Conservation (phyloP, 2,888 invertebrate species). For the Acholoe squamosa region DNA sequence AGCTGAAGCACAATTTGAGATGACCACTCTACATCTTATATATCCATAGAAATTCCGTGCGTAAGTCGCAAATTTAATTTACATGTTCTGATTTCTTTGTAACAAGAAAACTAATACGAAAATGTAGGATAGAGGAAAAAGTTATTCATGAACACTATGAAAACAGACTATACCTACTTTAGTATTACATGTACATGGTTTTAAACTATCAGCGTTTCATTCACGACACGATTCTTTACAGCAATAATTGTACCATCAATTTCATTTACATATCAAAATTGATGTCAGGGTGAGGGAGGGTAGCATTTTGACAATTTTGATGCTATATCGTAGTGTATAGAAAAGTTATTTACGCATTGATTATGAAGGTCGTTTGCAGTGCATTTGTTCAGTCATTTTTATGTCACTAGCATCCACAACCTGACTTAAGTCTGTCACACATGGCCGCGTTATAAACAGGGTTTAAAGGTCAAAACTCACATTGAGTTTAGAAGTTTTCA, state of each 20-base stretch:
- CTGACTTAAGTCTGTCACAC: neutral
- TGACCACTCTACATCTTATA: neutral
- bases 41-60: neutral
- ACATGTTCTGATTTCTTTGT: neutral
- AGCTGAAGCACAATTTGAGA: neutral
- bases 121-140: neutral
- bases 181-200: neutral
- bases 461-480: neutral
- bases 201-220: neutral
- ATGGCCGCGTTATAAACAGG: neutral
- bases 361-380: neutral
- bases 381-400: neutral
- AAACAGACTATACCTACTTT: neutral
- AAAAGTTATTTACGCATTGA: neutral
- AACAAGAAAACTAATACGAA: constrained; percentile 9
- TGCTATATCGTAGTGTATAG: neutral
- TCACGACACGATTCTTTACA: neutral
- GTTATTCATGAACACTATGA: neutral
- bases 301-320: neutral
- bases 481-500: neutral
- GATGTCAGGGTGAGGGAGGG: neutral
- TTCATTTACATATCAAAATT: neutral
- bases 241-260: neutral
- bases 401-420: constrained; percentile 11
- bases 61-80: neutral